A percentile compares a stretch with the other conserved stretches of the same genome.
These are phyloP conservation scores for Felis catus DNA, from an alignment of 2,113 vertebrate species.

Conservation along the genomic window DNA sequence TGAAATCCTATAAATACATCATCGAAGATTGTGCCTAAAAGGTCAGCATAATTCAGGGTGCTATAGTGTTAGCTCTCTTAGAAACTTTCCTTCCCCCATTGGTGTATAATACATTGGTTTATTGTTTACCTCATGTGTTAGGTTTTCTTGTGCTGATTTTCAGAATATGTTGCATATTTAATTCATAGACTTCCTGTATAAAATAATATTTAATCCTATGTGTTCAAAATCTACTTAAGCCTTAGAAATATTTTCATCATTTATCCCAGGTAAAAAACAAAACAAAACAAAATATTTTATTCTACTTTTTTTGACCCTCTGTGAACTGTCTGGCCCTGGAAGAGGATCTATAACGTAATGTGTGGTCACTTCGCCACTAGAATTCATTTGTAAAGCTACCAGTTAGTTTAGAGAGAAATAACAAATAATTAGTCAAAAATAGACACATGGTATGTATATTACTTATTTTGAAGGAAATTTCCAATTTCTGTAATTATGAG, in stretches of 20 bases:
- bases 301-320: neutral
- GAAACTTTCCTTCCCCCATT: neutral
- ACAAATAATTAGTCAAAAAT: slow-evolving; percentile 11
- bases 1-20: neutral
- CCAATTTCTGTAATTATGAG: neutral
- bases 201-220: neutral
- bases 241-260: neutral
- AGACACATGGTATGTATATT: neutral
- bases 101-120: neutral
- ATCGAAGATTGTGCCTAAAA: neutral
- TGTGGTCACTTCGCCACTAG: neutral
- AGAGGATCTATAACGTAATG: neutral
- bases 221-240: neutral
- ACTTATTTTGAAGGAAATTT: slow-evolving; percentile 30
- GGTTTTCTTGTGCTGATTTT: slow-evolving; percentile 1
- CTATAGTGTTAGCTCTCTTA: neutral
- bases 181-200: neutral
- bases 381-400: slow-evolving; percentile 30
- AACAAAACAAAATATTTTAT: neutral
- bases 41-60: neutral
- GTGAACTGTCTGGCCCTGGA: neutral
- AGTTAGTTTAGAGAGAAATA: neutral
- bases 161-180: neutral
- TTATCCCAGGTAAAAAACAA: neutral
- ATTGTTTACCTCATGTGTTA: neutral